These are phyloP conservation scores for Thunnus thynnus DNA, from an alignment of 2,113 vertebrate genomes.

Conservation along the genomic window DNA sequence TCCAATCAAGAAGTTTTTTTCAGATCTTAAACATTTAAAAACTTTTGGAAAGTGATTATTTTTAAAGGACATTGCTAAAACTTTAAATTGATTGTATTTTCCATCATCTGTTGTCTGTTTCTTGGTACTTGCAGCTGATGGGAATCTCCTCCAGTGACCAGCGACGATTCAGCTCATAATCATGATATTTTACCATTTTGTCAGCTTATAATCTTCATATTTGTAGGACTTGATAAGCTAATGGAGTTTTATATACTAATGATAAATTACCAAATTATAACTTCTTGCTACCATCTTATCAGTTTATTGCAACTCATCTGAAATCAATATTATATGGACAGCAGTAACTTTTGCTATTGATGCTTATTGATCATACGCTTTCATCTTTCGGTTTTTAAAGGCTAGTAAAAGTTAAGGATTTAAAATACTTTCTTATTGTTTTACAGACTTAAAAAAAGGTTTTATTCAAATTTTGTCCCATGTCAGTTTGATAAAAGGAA, in stretches of 20 bases:
- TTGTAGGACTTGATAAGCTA: neutral
- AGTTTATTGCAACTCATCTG: neutral
- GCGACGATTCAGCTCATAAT: neutral
- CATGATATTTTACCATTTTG: neutral
- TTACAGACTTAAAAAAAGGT: neutral
- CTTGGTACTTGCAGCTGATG: neutral
- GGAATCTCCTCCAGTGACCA: slow-evolving; percentile 2
- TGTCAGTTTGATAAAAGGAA: neutral
- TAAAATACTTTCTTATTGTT: too few species aligned
- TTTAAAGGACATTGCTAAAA: neutral
- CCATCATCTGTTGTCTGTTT: neutral
- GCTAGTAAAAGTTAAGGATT: slow-evolving; percentile 15
- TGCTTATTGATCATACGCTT: neutral
- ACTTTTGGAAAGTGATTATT: neutral
- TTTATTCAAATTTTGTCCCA: neutral
- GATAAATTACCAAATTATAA: slow-evolving; percentile 11
- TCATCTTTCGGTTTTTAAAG: neutral
- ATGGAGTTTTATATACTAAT: neutral
- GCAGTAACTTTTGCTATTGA: neutral
- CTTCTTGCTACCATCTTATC: slow-evolving; percentile 4
- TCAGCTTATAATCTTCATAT: neutral
- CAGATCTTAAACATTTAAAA: neutral
- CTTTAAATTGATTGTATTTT: neutral
- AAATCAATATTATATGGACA: neutral
- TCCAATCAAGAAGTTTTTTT: neutral